Conservation (phyloP, 2,888 invertebrate genomes). For the Penaeus monodon region DNA sequence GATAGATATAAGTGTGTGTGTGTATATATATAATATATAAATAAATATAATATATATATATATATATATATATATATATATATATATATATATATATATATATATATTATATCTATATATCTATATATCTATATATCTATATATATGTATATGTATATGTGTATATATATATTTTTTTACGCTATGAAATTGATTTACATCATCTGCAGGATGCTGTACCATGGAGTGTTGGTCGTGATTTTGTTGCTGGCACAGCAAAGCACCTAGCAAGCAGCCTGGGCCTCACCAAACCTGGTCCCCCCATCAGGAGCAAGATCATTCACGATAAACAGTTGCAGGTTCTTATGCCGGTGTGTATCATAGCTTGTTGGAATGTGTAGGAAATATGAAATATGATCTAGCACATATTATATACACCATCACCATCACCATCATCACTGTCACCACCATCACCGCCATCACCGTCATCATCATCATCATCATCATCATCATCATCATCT, state of each 20-base stretch:
- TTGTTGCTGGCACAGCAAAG: slow-evolving; percentile 65
- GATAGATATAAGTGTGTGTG: no score
- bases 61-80: no score
- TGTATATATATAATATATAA: no score
- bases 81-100: no score
- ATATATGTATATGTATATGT: no score
- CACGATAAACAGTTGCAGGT: slow-evolving; percentile 65
- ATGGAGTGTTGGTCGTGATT: slow-evolving; percentile 64
- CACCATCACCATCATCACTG: no score
- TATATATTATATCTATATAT: no score
- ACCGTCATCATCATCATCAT: no score
- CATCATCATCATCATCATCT: no score
- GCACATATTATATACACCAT: not conserved
- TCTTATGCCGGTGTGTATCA: slow-evolving; percentile 62
- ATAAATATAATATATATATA: no score
- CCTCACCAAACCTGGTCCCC: slow-evolving; percentile 61
- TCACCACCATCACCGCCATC: fast-evolving
- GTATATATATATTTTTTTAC: no score
- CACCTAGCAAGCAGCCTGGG: slow-evolving; percentile 62
- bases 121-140: no score
- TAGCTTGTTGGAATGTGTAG: not conserved
- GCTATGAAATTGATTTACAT: not conserved
- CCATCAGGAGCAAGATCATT: slow-evolving; percentile 55
- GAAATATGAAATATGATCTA: not conserved
- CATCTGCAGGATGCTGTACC: slow-evolving; percentile 58